Evolutionary conservation across 2,113 vertebrate genomes (phyloP).

Genomic region (Miniopterus natalensis): DNA sequence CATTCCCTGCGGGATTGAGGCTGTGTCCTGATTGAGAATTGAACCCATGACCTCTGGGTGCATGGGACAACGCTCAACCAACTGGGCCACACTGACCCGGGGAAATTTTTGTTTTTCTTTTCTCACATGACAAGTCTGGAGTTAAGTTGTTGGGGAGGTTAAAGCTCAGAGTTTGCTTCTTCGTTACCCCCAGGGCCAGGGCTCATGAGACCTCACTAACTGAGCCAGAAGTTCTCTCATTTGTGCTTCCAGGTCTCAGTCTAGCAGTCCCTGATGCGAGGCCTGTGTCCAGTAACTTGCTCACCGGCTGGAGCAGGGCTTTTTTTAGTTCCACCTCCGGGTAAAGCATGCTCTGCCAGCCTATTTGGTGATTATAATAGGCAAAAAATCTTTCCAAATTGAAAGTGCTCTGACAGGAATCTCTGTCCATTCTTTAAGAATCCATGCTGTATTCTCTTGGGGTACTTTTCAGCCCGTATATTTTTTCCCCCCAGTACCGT

Average conservation of each 20-base stretch:
- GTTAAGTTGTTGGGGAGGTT: background rate
- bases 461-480: background rate
- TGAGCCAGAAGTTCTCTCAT: background rate
- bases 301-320: background rate
- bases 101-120: background rate
- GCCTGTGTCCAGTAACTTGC: background rate
- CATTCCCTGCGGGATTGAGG: too few relatives aligned
- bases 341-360: background rate
- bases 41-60: too few relatives aligned
- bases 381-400: background rate
- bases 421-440: background rate
- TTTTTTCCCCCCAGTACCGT: slow-evolving; percentile 10
- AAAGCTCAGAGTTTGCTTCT: slow-evolving; percentile 6
- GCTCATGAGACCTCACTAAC: background rate
- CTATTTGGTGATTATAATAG: background rate
- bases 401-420: background rate
- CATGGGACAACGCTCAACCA: too few relatives aligned
- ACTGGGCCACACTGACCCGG: too few relatives aligned
- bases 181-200: background rate
- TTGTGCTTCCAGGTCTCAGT: background rate
- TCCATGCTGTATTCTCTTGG: background rate
- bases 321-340: background rate
- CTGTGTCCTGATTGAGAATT: too few relatives aligned
- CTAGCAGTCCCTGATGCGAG: background rate
- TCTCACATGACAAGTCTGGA: background rate